Base-by-base conservation (phyloP, 2,888 invertebrate genomes). In the Troglohyphantes excavatus region DNA sequence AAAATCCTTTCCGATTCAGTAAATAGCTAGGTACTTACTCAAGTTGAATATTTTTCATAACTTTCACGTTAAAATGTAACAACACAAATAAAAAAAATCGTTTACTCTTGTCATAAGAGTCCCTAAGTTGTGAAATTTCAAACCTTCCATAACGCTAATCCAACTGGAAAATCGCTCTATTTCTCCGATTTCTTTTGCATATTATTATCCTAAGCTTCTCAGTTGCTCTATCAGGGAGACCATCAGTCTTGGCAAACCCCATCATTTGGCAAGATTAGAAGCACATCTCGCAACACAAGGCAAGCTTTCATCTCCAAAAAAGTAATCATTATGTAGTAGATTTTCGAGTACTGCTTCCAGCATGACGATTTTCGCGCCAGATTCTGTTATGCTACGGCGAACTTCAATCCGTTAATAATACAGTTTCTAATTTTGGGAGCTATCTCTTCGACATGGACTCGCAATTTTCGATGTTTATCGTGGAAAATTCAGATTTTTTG, bases 351-450 rank as follows among this genome's bases (percentile, higher is more conserved):
- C n/a, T n/a, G 2, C 53, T 53, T n/a, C 17, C 17, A 76, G 72
- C 21, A 72, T 23, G n/a, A n/a, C 46, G 21, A 29, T 63, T 63
- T 59, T 78, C 63, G 59, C 65, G 63, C 78, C 78, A 63, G 39
- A 65, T 53, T 21, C 17, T 23, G 53, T n/a, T n/a, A 17, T 53
- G 53, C n/a, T 53, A 53, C 53, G n/a, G 43, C 19, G 46, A n/a
- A 0, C 43, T 17, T 43, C 17, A 27, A 81, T 67, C 53, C 53
- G 79, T 29, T 81, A 81, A 81, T 81, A 81, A 81, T 81, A 68
- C 79, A n/a, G 68, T 59, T 29, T 27, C n/a, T 81, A 63, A 43
- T 78, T 53, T 53, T 53, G 53, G 53, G n/a, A 53, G 17, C 53
- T 53, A 53, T 53, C 53, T 53, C 2, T 53, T 53, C 13, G 17